Conservation (phyloP, 2,113 vertebrate species). For the Nesospiza acunhae region DNA sequence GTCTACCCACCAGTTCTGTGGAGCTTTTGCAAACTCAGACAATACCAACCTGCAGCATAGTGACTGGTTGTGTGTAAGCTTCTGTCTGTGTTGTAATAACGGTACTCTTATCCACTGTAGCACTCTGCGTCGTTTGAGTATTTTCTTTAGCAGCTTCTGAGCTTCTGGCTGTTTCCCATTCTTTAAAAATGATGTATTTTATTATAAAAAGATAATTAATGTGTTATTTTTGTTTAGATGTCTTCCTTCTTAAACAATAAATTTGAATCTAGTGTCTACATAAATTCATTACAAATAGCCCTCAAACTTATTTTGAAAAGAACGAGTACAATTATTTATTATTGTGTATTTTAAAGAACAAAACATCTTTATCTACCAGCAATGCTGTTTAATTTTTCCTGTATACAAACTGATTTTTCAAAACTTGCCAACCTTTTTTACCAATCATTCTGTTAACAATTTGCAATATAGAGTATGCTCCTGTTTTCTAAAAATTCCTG, state of each 20-base stretch:
- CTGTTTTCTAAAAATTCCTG: not conserved
- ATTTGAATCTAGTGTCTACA: not conserved
- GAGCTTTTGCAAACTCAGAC: not conserved
- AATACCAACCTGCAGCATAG: conserved; percentile 92
- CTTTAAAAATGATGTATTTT: conserved; percentile 66
- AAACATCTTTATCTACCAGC: not conserved
- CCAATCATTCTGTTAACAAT: not conserved
- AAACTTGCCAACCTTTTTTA: not conserved
- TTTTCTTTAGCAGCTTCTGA: conserved; percentile 83
- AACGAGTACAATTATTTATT: not conserved
- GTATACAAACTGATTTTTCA: not conserved
- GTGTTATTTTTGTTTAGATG: not conserved
- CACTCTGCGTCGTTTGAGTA: conserved; percentile 70
- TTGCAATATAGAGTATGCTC: not conserved
- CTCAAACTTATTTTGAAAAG: not conserved
- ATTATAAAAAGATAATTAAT: not conserved
- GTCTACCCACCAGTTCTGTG: not conserved
- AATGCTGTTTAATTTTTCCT: not conserved
- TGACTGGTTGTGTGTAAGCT: conserved; percentile 87
- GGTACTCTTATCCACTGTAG: conserved; percentile 76
- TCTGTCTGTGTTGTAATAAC: conserved; percentile 84
- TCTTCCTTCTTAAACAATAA: not conserved
- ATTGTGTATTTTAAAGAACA: not conserved
- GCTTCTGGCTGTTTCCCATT: conserved; percentile 92
- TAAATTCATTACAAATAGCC: not conserved